A percentile compares a stretch with the other conserved stretches of the same genome.
These are phyloP conservation scores for Dolichomitus sp. DNA, from an alignment of 2,888 invertebrate genomes.

Conservation along the genomic window DNA sequence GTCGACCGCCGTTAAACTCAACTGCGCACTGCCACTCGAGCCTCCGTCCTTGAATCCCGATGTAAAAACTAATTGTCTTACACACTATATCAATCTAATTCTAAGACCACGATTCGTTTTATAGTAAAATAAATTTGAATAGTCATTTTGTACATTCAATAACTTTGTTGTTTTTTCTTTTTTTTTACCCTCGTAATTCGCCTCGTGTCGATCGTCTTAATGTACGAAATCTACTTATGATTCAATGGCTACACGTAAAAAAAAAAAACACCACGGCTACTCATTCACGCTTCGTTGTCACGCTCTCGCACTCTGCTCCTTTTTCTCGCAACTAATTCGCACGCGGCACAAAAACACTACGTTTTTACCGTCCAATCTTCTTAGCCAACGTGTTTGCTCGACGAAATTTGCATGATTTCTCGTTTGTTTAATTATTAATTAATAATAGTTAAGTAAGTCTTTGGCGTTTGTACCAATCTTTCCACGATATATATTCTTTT, in stretches of 20 bases:
- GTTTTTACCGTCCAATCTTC: constrained; percentile 45
- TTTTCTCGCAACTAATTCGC: constrained; percentile 63
- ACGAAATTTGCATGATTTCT: constrained; percentile 63
- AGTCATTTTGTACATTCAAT: constrained; percentile 77
- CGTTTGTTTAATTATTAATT: constrained; percentile 72
- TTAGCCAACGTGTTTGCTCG: constrained; percentile 42
- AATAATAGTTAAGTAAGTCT: constrained; percentile 82
- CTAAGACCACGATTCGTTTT: constrained; percentile 64
- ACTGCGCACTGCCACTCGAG: constrained; percentile 38
- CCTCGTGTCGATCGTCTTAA: constrained; percentile 16
- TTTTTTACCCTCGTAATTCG: constrained; percentile 32
- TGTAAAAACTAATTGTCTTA: constrained; percentile 70
- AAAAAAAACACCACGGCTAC: constrained; percentile 12
- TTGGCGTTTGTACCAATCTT: constrained; percentile 84
- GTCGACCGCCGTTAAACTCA: constrained; percentile 10
- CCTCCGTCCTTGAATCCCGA: constrained; percentile 31
- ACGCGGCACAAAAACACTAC: constrained; percentile 50
- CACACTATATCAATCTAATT: constrained; percentile 58
- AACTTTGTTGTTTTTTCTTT: constrained; percentile 62
- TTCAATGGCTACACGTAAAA: constrained; percentile 40
- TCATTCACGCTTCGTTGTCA: constrained; percentile 16
- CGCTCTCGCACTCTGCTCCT: constrained; percentile 5
- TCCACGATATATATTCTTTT: constrained; percentile 70
- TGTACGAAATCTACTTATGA: constrained; percentile 44
- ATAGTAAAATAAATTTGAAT: constrained; percentile 79